A percentile compares a stretch with the other conserved stretches of the same genome.
These are phyloP conservation scores for Lysandra coridon DNA, from an alignment of 2,888 invertebrate genomes.

Conservation along the genomic window DNA sequence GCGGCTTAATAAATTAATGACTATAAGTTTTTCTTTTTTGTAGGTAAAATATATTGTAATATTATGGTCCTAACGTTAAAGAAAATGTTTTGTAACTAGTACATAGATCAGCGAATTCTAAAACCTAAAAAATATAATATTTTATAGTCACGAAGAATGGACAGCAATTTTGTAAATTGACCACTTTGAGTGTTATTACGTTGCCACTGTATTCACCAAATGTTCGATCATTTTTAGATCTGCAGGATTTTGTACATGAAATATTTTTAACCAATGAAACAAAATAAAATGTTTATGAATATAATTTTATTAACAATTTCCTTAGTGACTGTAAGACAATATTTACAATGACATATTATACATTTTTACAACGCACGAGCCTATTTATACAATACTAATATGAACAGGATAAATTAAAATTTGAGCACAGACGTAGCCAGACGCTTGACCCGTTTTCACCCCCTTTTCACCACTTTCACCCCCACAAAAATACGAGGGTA, in stretches of 20 bases:
- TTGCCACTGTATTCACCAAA: neutral
- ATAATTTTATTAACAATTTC: slow-evolving; percentile 81
- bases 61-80: no score
- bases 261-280: slow-evolving; percentile 51
- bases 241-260: neutral
- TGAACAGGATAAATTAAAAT: slow-evolving; percentile 37
- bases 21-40: no score
- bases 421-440: slow-evolving; percentile 25
- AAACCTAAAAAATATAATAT: neutral
- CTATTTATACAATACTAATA: slow-evolving; percentile 38
- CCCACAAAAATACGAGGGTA: neutral
- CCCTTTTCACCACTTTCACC: neutral
- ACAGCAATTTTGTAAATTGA: slow-evolving; percentile 9
- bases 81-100: no score
- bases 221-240: neutral
- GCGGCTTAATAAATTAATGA: no score
- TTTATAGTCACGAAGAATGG: neutral
- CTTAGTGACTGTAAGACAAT: slow-evolving; percentile 80
- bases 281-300: slow-evolving; percentile 70
- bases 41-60: no score
- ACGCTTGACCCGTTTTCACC: neutral
- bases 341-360: slow-evolving; percentile 77
- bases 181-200: slow-evolving; percentile 2
- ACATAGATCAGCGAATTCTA: neutral
- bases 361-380: slow-evolving; percentile 74